phyloP scores from a whole-genome alignment of 2,888 invertebrate species.

The Limnephilus auricula region DNA sequence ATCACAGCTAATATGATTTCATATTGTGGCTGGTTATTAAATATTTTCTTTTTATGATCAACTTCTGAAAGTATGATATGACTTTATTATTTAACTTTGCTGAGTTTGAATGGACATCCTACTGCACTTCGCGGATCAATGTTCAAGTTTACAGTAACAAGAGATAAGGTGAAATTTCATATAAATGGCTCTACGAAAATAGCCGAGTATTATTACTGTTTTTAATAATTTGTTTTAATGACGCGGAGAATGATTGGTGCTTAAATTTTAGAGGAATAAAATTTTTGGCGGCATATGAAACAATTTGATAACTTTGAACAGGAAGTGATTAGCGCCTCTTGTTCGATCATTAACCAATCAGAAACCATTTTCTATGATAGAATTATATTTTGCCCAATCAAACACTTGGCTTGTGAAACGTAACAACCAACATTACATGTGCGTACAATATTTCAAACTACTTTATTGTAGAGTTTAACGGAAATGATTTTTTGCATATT shows the following conservation, averaged over 20 bases:
- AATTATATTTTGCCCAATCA: conserved; percentile 62
- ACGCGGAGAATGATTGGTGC: neutral
- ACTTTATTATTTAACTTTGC: neutral
- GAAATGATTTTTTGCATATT: conserved; percentile 3
- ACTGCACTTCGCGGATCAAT: neutral
- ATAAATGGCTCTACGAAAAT: neutral
- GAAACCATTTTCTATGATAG: conserved; percentile 55
- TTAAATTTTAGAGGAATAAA: neutral
- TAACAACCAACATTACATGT: conserved; percentile 54
- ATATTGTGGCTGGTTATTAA: neutral
- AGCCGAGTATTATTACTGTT: neutral
- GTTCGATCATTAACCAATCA: conserved; percentile 57
- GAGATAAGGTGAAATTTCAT: neutral
- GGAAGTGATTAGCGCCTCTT: conserved; percentile 73
- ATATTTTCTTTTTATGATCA: neutral
- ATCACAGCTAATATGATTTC: neutral
- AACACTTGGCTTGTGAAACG: conserved; percentile 58
- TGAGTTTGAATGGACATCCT: neutral
- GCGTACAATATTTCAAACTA: conserved; percentile 47
- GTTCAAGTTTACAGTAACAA: neutral
- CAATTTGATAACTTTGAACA: conserved; percentile 68
- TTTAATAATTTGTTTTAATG: neutral
- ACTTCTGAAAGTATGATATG: neutral
- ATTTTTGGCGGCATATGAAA: conserved; percentile 47
- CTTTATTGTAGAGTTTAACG: conserved; percentile 2